Conservation (phyloP, 1,140 invertebrate species). For the Drosophila miranda region DNA sequence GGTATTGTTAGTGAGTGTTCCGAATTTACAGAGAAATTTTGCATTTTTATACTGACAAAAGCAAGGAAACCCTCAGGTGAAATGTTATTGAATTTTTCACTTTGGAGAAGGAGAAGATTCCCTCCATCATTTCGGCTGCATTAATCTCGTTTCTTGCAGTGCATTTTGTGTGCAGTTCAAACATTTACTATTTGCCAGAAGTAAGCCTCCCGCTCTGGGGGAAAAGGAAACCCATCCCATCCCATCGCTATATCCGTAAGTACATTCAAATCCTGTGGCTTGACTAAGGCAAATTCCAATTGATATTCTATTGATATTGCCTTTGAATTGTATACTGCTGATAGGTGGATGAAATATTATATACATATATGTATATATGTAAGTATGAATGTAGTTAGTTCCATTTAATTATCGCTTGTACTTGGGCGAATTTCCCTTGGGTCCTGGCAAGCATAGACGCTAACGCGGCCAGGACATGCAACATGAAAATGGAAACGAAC, state of each 20-base stretch:
- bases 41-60: conserved; percentile 29
- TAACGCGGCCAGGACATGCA: conserved; percentile 26
- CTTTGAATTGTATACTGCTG: no score
- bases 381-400: neutral
- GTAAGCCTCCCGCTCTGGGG: conserved; percentile 25
- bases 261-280: conserved; percentile 29
- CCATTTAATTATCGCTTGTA: conserved; percentile 41
- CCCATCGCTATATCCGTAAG: neutral
- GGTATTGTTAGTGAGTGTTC: conserved; percentile 40
- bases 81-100: neutral
- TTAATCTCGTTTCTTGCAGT: conserved; percentile 3
- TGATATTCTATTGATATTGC: conserved; percentile 25
- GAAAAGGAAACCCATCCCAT: conserved; percentile 16
- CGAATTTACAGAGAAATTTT: conserved; percentile 35
- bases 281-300: conserved; percentile 1
- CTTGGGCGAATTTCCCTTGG: neutral
- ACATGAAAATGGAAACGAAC: neutral
- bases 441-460: conserved; percentile 11
- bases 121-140: no score
- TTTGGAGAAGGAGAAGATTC: neutral
- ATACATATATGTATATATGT: neutral
- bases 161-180: conserved; percentile 36
- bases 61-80: neutral
- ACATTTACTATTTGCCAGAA: conserved; percentile 46
- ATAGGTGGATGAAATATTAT: no score